These are phyloP conservation scores for Podarcis muralis DNA, from an alignment of 2,113 vertebrate genomes.

Conservation along the genomic window DNA sequence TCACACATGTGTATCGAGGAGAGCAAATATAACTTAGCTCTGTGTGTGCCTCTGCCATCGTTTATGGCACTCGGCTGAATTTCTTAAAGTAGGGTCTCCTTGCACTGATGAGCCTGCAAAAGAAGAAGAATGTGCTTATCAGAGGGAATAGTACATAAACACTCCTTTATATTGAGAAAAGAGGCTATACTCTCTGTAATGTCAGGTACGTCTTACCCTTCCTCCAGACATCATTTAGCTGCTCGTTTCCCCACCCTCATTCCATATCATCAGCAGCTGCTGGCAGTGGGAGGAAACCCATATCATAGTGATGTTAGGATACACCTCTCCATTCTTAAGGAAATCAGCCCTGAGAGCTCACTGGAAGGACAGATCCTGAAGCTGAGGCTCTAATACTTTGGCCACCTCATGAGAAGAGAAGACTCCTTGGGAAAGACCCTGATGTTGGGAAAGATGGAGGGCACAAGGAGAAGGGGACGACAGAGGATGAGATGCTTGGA, in stretches of 20 bases:
- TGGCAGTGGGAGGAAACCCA: neutral
- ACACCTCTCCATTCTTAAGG: too few species aligned
- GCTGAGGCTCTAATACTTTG: too few species aligned
- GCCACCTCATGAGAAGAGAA: too few species aligned
- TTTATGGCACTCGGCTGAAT: neutral
- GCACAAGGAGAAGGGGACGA: too few species aligned
- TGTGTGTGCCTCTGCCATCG: neutral
- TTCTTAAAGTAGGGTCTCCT: constrained; percentile 2
- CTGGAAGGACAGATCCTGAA: too few species aligned
- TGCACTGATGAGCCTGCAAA: neutral
- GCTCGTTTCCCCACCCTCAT: neutral
- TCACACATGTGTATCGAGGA: constrained; percentile 21
- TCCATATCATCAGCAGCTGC: neutral
- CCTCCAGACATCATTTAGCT: neutral
- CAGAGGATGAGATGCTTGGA: too few species aligned
- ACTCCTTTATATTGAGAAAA: too few species aligned
- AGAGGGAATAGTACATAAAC: too few species aligned
- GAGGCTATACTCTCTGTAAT: neutral
- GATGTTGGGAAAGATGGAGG: too few species aligned
- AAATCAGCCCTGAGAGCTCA: too few species aligned
- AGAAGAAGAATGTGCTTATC: neutral
- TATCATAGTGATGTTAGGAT: neutral
- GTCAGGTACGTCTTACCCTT: neutral
- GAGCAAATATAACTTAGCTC: constrained; percentile 18
- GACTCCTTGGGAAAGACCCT: too few species aligned